Evolutionary conservation across 1,140 invertebrate species (phyloP), one percentile per base, ranked within the genome.

Genomic region (Pinna nobilis): DNA sequence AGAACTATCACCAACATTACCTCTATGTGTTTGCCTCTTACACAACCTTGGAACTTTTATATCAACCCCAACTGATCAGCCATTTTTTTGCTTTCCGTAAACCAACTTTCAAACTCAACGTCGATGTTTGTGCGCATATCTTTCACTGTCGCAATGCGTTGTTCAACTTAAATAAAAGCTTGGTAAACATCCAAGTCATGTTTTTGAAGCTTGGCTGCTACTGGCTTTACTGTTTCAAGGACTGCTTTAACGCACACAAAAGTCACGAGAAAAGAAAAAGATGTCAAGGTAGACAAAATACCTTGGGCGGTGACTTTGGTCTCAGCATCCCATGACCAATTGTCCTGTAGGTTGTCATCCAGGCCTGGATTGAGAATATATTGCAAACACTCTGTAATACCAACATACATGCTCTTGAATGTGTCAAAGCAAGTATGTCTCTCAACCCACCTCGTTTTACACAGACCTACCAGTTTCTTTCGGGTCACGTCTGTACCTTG

Each of bases 371-470:
- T 15, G 23, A 51, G 50, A 51, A 51, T 51, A 23, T 51, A 51
- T 23, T 51, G 50, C 50, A 51, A 51, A 51, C 50, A 51, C 50
- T 13, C 6, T 51, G 50, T 51, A 51, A 23, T 51, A 23, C 50
- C 23, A 51, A 51, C 50, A 51, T 15, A 51, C 50, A 51, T 51
- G 50, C 50, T 51, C 11, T 51, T 51, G 50, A 66, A 67, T n/a
- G 67, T 32, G 39, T 72, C 41, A 32, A 49, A 72, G 7, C 65
- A 67, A n/a, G 67, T 51, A 64, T 74, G 71, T 18, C 64, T 41
- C 50, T 65, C 71, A 47, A 51, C 65, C 71, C 71, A 67, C 44
- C 63, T 51, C 13, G 71, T 74, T 49, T 59, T 60, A 67, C 71
- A 67, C 9, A 74, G 55, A 50, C 47, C 53, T 25, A 67, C 35